phyloP scores from a whole-genome alignment of 2,113 vertebrate genomes.

The Coregonus clupeaformis region DNA sequence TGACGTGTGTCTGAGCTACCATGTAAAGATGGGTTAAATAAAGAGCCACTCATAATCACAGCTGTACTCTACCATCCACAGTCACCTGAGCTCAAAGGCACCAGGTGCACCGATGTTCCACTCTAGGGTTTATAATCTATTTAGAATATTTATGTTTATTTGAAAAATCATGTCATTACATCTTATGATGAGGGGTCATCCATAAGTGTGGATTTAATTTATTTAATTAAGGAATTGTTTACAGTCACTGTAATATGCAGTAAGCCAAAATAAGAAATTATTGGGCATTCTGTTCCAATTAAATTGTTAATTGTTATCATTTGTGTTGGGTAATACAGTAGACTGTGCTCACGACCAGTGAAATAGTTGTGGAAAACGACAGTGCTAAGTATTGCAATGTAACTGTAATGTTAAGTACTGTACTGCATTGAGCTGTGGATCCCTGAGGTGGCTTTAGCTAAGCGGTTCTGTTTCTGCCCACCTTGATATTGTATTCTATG shows the following conservation, averaged over 20 bases:
- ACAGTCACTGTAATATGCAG: not conserved
- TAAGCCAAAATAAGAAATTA: not conserved
- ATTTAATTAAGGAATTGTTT: not conserved
- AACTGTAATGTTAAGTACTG: slow-evolving; percentile 14
- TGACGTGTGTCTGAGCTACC: slow-evolving; percentile 11
- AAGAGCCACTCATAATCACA: slow-evolving; percentile 39
- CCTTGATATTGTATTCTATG: slow-evolving; percentile 30
- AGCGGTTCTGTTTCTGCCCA: slow-evolving; percentile 50
- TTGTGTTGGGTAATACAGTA: slow-evolving; percentile 19
- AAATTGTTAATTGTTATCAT: slow-evolving; percentile 1
- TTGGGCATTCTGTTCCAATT: not conserved
- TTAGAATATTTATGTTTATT: slow-evolving; percentile 9
- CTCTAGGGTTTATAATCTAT: slow-evolving; percentile 25
- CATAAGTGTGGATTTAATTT: slow-evolving; percentile 10
- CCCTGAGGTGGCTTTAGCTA: slow-evolving; percentile 41
- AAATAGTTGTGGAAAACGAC: slow-evolving; percentile 24
- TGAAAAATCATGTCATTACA: slow-evolving; percentile 5
- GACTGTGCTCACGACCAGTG: slow-evolving; percentile 18
- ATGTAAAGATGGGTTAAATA: slow-evolving; percentile 25
- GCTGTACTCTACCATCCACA: slow-evolving; percentile 1
- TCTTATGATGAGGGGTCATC: slow-evolving; percentile 34
- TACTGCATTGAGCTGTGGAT: slow-evolving; percentile 41
- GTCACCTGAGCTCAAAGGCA: slow-evolving; percentile 24
- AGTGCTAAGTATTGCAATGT: not conserved
- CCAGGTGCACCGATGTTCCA: slow-evolving; percentile 32